These are phyloP conservation scores for Pelosia muscerda DNA, from an alignment of 2,888 invertebrate genomes.

Conservation along the genomic window DNA sequence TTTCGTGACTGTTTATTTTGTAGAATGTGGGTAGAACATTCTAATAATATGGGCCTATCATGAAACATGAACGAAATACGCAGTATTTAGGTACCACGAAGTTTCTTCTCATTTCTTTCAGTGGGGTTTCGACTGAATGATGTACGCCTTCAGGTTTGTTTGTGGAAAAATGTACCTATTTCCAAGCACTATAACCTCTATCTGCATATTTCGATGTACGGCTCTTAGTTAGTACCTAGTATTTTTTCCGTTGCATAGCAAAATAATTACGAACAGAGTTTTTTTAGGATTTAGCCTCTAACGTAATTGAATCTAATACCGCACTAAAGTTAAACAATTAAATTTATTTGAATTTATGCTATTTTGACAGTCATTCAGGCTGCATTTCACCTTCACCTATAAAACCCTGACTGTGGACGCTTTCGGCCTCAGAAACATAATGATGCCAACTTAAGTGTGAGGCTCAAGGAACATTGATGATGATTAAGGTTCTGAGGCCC, in stretches of 20 bases:
- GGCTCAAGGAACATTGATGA: no score
- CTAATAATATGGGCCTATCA: not conserved
- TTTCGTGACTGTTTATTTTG: slow-evolving; percentile 18
- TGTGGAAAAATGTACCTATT: no score
- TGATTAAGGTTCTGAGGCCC: no score
- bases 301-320: not conserved
- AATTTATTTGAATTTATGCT: not conserved
- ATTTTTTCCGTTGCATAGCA: slow-evolving; percentile 34
- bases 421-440: no score
- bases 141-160: not conserved
- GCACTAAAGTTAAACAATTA: not conserved
- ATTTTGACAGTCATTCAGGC: no score
- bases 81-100: not conserved
- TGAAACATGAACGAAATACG: not conserved
- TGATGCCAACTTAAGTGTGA: no score
- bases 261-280: slow-evolving; percentile 17
- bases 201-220: no score
- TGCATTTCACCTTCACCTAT: no score
- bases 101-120: not conserved
- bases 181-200: not conserved
- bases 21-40: not conserved
- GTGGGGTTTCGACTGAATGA: not conserved
- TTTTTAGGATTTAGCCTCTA: not conserved
- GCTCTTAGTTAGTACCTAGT: not conserved
- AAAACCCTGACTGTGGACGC: no score